Base-by-base conservation (phyloP, 2,888 invertebrate species). In the Campoletis raptor region DNA sequence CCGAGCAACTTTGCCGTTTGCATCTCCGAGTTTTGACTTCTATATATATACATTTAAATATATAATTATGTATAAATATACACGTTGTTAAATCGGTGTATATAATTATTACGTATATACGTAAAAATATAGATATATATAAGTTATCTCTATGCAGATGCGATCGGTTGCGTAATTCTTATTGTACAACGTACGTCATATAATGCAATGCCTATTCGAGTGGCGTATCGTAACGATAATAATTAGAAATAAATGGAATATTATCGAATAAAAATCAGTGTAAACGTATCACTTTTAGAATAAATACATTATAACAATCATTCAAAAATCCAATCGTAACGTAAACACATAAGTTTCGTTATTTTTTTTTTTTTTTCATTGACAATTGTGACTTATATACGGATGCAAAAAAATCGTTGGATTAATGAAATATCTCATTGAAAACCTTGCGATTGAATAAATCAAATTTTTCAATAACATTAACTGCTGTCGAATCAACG, bases 1-100 rank as follows among this genome's bases (percentile, higher is more conserved):
- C 78, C 66, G 24, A 54, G 64, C 79, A 69, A 79, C 54, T 85
- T 82, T 79, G 76, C 74, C 82, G 70, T 85, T 81, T 64, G 72
- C 52, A 69, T 70, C 64, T 61, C 69, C 85, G 54, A 54, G 77
- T 54, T 74, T 80, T 78, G 67, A 72, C 81, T 83, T 81, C 82
- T 86, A 69, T 79, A 74, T 64, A 42, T 70, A 18, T 86, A 69
- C 74, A 69, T 64, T 30, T 48, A 18, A 30, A 30, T 48, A 70
- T 48, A 48, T 24, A 30, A 24, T 4, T 40, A 48, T 4, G 5
- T 21, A 48, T 15, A 45, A 4, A 42, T 69, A 40, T 37, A 67
- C 40, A 40, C 18, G 40, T 57, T 66, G 37, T 37, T 67, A 9
- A 9, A 18, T 21, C n/a, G 52, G 37, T 40, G 36, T 70, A 78